Conservation (phyloP, 2,888 invertebrate species). For the Neoascia interrupta region DNA sequence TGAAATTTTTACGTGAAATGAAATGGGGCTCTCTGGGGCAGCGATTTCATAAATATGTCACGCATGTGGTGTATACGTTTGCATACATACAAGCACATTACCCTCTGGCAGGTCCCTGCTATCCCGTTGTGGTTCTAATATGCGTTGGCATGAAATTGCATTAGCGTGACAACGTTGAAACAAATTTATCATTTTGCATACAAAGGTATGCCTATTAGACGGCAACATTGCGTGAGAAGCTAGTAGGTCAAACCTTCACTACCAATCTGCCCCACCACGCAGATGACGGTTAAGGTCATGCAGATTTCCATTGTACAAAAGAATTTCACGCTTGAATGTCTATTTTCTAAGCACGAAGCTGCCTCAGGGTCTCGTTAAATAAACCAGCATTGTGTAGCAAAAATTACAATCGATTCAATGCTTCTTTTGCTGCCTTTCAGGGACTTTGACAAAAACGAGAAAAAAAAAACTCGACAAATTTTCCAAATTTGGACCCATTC, state of each 20-base stretch:
- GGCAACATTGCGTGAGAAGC: slow-evolving; percentile 61
- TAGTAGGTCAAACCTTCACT: slow-evolving; percentile 55
- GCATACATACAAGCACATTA: neutral
- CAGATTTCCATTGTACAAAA: slow-evolving; percentile 50
- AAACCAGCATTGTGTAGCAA: slow-evolving; percentile 7
- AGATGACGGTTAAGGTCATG: slow-evolving; percentile 61
- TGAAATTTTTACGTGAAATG: slow-evolving; percentile 50
- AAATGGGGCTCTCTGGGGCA: slow-evolving; percentile 45
- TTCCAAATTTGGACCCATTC: slow-evolving; percentile 47
- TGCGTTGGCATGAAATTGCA: slow-evolving; percentile 64
- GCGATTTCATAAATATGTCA: slow-evolving; percentile 53
- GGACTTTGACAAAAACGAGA: too few relatives aligned
- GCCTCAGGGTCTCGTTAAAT: slow-evolving; percentile 21
- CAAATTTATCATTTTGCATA: slow-evolving; percentile 63
- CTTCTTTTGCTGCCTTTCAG: slow-evolving; percentile 14
- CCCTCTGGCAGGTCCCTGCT: slow-evolving; percentile 6
- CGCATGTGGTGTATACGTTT: slow-evolving; percentile 27
- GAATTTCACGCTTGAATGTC: slow-evolving; percentile 51
- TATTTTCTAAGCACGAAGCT: slow-evolving; percentile 28
- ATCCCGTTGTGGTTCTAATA: slow-evolving; percentile 47
- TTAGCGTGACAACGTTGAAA: slow-evolving; percentile 63
- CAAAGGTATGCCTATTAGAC: too few relatives aligned
- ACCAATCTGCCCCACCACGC: slow-evolving; percentile 33
- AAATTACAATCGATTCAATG: slow-evolving; percentile 20
- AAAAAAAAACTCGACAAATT: slow-evolving; percentile 37